A percentile compares a stretch with the other conserved stretches of the same genome.
These are phyloP conservation scores for Acrocyrtus sp. DNA, from an alignment of 2,888 invertebrate species.

Conservation along the genomic window DNA sequence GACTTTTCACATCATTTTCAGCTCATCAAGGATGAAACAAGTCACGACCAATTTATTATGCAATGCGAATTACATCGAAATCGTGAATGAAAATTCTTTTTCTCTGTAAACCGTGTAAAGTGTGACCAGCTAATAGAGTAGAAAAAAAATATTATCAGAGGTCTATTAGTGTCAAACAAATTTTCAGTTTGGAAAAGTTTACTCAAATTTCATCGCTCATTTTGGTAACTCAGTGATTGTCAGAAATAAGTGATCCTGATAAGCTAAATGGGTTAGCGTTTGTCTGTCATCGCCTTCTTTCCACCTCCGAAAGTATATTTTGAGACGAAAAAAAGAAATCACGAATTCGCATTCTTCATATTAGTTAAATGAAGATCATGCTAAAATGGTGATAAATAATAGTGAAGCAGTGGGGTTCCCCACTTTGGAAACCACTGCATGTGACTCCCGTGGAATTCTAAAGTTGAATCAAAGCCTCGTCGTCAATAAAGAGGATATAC, in stretches of 20 bases:
- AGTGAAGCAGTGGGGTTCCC: slow-evolving; percentile 37
- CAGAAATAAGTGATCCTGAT: no score
- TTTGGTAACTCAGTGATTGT: no score
- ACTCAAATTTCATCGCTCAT: no score
- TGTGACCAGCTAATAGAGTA: not conserved
- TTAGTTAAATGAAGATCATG: slow-evolving; percentile 28
- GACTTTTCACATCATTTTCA: not conserved
- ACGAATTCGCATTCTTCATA: not conserved
- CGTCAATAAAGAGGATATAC: slow-evolving; percentile 47
- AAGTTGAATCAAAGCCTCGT: slow-evolving; percentile 49
- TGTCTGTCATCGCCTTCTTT: no score
- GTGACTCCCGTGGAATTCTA: slow-evolving; percentile 55
- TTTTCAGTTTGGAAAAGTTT: no score
- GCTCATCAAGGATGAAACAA: slow-evolving; percentile 18
- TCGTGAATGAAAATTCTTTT: slow-evolving; percentile 21
- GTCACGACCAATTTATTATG: slow-evolving; percentile 36
- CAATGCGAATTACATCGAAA: slow-evolving; percentile 5
- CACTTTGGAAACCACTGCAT: slow-evolving; percentile 43
- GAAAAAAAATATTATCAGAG: slow-evolving; percentile 1
- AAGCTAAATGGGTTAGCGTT: no score
- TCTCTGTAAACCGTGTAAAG: not conserved
- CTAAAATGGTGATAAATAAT: slow-evolving; percentile 52
- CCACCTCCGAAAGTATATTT: no score
- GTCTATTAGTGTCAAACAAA: slow-evolving; percentile 24
- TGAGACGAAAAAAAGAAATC: not conserved